A percentile compares a stretch with the other conserved stretches of the same genome.
Conservation (phyloP, 2,113 vertebrate species). For the Penelope pileata region DNA sequence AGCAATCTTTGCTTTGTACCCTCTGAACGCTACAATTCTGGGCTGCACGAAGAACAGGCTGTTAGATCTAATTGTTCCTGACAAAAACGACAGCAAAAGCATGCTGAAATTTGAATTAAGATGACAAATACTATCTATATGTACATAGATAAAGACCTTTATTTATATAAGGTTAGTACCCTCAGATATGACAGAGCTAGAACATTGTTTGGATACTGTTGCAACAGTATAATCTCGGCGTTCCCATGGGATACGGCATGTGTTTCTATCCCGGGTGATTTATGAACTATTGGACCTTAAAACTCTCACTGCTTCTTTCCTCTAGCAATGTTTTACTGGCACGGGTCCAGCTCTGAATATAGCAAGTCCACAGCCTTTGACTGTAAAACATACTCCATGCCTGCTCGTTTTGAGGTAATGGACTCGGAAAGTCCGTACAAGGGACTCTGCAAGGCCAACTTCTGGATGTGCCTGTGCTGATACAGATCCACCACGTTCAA, state of each 20-base stretch:
- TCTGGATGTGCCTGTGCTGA: neutral
- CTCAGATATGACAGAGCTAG: constrained; percentile 23
- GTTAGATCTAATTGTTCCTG: neutral
- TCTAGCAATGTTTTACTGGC: constrained; percentile 29
- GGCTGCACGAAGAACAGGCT: neutral
- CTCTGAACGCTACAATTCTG: neutral
- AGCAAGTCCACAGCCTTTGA: neutral
- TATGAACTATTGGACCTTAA: constrained; percentile 56
- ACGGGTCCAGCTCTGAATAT: constrained; percentile 1
- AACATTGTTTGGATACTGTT: constrained; percentile 46
- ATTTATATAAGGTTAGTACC: constrained; percentile 42
- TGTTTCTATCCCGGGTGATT: constrained; percentile 47
- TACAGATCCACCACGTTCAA: neutral
- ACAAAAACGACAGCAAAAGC: neutral
- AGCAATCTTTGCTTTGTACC: neutral
- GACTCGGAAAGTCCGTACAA: neutral
- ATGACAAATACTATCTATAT: constrained; percentile 20
- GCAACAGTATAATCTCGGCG: neutral
- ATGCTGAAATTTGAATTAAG: constrained; percentile 26
- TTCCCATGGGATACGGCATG: neutral
- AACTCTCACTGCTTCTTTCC: constrained; percentile 42
- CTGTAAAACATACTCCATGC: neutral
- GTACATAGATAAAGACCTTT: neutral
- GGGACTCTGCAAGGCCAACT: neutral
- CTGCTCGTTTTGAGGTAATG: neutral